Evolutionary conservation across 2,113 vertebrate genomes (phyloP).

Genomic region (Phalacrocorax brasilianus): DNA sequence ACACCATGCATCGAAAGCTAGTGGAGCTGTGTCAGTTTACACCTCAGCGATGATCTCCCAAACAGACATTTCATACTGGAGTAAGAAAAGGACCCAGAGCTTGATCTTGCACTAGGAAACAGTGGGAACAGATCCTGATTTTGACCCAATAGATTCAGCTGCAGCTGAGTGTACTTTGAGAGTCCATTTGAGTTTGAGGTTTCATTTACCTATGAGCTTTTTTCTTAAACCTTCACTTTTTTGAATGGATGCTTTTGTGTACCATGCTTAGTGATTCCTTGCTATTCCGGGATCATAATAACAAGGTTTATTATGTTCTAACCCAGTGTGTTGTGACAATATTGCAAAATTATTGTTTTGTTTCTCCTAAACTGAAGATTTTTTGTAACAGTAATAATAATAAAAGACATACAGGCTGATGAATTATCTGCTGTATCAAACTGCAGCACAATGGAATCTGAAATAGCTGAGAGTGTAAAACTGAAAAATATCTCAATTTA

Average conservation of each 20-base stretch:
- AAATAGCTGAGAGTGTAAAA: background rate
- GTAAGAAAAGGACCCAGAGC: background rate
- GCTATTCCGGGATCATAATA: background rate
- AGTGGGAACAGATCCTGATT: background rate
- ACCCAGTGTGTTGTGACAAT: slow-evolving; percentile 4
- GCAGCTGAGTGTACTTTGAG: background rate
- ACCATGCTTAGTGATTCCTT: background rate
- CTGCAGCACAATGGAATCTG: background rate
- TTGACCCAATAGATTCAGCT: background rate
- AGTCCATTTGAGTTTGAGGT: background rate
- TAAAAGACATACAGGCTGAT: slow-evolving; percentile 24
- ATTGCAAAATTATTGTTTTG: slow-evolving; percentile 47
- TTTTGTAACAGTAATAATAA: slow-evolving; percentile 2
- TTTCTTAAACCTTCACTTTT: background rate
- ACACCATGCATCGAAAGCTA: background rate
- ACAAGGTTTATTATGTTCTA: slow-evolving; percentile 21
- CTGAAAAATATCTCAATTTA: slow-evolving; percentile 9
- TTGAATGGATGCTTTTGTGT: background rate
- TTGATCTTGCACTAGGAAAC: background rate
- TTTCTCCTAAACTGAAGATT: slow-evolving; percentile 28
- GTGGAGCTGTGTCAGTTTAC: background rate
- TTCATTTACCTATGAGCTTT: background rate
- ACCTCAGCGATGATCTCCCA: background rate
- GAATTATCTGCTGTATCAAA: background rate
- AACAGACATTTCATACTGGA: rapidly evolving